Percentiles rank a stretch among this genome's conserved stretches.
phyloP scores from a whole-genome alignment of 2,888 invertebrate species.

The Vesta saturnalis region DNA sequence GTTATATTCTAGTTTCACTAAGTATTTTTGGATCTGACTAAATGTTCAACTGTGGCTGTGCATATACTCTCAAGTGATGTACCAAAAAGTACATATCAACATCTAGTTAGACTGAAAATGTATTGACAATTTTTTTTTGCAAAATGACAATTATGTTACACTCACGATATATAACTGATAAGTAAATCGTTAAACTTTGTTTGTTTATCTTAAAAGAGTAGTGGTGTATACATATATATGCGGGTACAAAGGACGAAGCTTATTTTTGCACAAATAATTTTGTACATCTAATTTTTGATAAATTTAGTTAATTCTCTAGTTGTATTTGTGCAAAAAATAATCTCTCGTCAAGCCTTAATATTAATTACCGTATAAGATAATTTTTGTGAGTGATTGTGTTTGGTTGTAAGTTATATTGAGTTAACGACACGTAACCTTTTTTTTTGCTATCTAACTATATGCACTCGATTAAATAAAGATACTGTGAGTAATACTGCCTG shows the following conservation, averaged over 20 bases:
- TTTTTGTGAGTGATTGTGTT: conserved; percentile 29
- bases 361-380: conserved; percentile 24
- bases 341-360: background rate
- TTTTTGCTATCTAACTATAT: conserved; percentile 20
- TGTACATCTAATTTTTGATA: background rate
- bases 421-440: conserved; percentile 5
- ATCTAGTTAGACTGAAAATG: conserved; percentile 15
- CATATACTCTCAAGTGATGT: conserved; percentile 22
- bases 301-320: background rate
- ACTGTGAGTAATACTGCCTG: conserved; percentile 28
- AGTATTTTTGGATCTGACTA: conserved; percentile 14
- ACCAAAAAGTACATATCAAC: conserved; percentile 30
- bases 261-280: conserved; percentile 12
- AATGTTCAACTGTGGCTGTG: conserved; percentile 29
- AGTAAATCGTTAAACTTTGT: too few relatives aligned
- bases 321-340: conserved; percentile 17
- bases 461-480: conserved; percentile 26
- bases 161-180: too few relatives aligned
- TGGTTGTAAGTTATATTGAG: conserved; percentile 19
- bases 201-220: background rate
- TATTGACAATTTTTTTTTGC: background rate
- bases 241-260: conserved; percentile 4
- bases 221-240: conserved; percentile 24
- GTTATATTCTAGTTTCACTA: background rate
- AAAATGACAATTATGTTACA: too few relatives aligned